Evolutionary conservation across 2,888 invertebrate species (phyloP).

Genomic region (Parnassius glacialis): DNA sequence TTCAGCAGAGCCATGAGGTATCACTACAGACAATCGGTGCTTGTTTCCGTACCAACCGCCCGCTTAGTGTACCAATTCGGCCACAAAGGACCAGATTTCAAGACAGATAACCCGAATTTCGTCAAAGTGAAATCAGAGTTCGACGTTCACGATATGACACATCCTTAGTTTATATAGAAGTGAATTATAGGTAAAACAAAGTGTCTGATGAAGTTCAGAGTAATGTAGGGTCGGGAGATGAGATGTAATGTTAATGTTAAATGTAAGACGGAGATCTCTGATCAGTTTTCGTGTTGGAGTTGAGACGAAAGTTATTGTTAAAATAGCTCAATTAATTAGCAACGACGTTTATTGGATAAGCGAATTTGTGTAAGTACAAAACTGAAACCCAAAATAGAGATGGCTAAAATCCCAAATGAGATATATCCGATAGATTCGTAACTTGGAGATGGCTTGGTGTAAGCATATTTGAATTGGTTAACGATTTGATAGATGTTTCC

Average conservation of each 20-base stretch:
- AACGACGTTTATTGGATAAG: slow-evolving; percentile 15
- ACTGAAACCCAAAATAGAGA: neutral
- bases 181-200: slow-evolving; percentile 35
- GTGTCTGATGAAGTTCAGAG: slow-evolving; percentile 33
- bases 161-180: slow-evolving; percentile 53
- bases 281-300: slow-evolving; percentile 13
- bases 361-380: neutral
- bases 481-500: slow-evolving; percentile 50
- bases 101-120: slow-evolving; percentile 82
- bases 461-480: slow-evolving; percentile 32
- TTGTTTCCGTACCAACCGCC: slow-evolving; percentile 87
- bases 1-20: slow-evolving; percentile 94
- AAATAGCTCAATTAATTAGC: slow-evolving; percentile 19
- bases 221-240: slow-evolving; percentile 35
- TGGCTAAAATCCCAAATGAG: neutral
- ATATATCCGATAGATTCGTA: neutral
- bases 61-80: slow-evolving; percentile 91
- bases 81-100: slow-evolving; percentile 89
- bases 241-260: slow-evolving; percentile 31
- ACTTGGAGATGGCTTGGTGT: neutral
- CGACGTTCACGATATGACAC: slow-evolving; percentile 49
- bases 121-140: slow-evolving; percentile 65
- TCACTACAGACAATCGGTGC: slow-evolving; percentile 88
- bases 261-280: slow-evolving; percentile 30
- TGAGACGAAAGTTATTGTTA: slow-evolving; percentile 19